Evolutionary conservation across 1,140 invertebrate genomes (phyloP).

Genomic region (Spodoptera frugiperda): DNA sequence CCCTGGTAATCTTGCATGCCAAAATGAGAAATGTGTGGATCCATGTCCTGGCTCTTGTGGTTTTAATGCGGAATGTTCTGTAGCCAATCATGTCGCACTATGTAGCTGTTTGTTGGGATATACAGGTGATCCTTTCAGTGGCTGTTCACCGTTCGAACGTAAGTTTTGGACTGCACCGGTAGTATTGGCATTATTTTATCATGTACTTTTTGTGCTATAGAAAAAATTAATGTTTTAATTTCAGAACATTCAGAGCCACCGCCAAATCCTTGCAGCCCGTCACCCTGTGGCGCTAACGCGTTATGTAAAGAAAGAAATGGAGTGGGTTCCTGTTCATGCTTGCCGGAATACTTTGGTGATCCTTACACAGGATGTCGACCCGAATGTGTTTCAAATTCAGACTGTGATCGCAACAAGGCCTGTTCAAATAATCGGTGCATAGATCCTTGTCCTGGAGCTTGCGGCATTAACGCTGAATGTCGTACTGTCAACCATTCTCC

Average conservation of each 20-base stretch:
- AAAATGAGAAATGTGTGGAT: slow-evolving; percentile 92
- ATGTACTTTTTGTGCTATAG: neutral
- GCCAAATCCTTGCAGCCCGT: slow-evolving; percentile 91
- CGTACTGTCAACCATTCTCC: slow-evolving; percentile 92
- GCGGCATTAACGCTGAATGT: slow-evolving; percentile 93
- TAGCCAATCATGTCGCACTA: slow-evolving; percentile 91
- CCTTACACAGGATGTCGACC: slow-evolving; percentile 94
- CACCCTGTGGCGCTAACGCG: slow-evolving; percentile 95
- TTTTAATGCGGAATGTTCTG: slow-evolving; percentile 89
- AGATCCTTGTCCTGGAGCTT: slow-evolving; percentile 93
- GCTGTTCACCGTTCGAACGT: slow-evolving; percentile 86
- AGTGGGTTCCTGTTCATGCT: slow-evolving; percentile 93
- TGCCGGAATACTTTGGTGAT: slow-evolving; percentile 94
- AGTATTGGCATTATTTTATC: neutral
- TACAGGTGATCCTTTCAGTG: slow-evolving; percentile 92
- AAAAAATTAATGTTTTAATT: slow-evolving; percentile 41
- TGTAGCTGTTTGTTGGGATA: slow-evolving; percentile 91
- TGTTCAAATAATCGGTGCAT: slow-evolving; percentile 94
- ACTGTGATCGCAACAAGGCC: slow-evolving; percentile 91
- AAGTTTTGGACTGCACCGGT: slow-evolving; percentile 63
- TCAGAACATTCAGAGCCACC: slow-evolving; percentile 74
- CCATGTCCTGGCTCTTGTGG: slow-evolving; percentile 94
- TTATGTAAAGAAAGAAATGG: slow-evolving; percentile 93
- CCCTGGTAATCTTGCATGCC: slow-evolving; percentile 90
- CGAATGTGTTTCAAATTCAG: slow-evolving; percentile 94